Percentiles rank a stretch among this genome's conserved stretches.
phyloP scores from a whole-genome alignment of 2,888 invertebrate species.

The Ennomos erosarius region DNA sequence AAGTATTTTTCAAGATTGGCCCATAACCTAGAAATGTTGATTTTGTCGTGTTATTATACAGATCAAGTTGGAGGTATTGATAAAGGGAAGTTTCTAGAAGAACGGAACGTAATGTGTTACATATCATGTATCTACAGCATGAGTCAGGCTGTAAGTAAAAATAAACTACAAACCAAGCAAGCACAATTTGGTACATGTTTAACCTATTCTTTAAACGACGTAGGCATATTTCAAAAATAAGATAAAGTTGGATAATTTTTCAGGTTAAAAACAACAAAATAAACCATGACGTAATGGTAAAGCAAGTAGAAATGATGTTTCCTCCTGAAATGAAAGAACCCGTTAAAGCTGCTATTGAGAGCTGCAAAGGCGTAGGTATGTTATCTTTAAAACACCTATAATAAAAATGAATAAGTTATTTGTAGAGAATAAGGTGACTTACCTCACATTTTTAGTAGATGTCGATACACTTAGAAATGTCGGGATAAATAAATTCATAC shows the following conservation, averaged over 20 bases:
- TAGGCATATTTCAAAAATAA: too few species aligned
- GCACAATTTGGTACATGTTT: too few species aligned
- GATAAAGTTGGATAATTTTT: background rate
- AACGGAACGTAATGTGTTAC: conserved; percentile 59
- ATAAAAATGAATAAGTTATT: too few species aligned
- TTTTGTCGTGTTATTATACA: conserved; percentile 26
- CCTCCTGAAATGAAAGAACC: conserved; percentile 60
- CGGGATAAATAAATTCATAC: too few species aligned
- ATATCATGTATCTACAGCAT: conserved; percentile 56
- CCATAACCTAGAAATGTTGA: conserved; percentile 5
- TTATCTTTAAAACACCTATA: too few species aligned
- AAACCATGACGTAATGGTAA: conserved; percentile 53
- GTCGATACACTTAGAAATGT: too few species aligned
- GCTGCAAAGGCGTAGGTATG: conserved; percentile 55
- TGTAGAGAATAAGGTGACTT: too few species aligned
- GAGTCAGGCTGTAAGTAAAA: conserved; percentile 49
- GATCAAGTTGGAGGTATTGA: conserved; percentile 56
- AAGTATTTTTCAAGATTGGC: too few species aligned
- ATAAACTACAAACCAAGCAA: too few species aligned
- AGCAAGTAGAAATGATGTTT: conserved; percentile 66
- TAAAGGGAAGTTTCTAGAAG: conserved; percentile 58
- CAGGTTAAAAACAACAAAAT: conserved; percentile 64
- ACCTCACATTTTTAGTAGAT: too few species aligned
- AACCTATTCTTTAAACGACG: too few species aligned
- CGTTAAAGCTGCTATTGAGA: conserved; percentile 53